Evolutionary conservation across 2,797 vertebrate genomes (phyloP), one percentile per base, ranked within the genome.

Genomic region (Acanthurus lineatus): DNA sequence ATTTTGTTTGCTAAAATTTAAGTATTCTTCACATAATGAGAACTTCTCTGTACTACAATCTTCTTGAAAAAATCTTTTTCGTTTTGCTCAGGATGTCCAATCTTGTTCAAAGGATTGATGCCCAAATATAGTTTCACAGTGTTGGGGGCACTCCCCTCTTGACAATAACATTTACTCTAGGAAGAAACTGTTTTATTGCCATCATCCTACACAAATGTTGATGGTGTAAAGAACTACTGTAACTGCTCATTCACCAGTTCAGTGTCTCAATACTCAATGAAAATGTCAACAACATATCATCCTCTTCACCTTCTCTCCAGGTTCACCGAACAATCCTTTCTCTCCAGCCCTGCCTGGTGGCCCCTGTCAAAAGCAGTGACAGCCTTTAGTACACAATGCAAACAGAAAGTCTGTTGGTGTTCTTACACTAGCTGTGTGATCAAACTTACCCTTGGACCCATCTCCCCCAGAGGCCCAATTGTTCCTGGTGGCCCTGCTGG

Each of bases 391-490:
- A 28, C 77, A 68, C 20, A 56, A 45, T 16, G 42, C 35, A 59
- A 64, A 78, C 40, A 15, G 53, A 72, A 73, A 83, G 49, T 75
- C 76, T 76, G 49, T 16, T 17, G 47, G 74, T 62, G 48, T 28
- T 80, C 49, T 68, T 7, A 44, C 54, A 42, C 28, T 56, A 58
- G 64, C 61, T 67, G 62, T 67, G 72, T 57, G 58, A 87, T 85
- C 53, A 84, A 79, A 88, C 94, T 87, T 92, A 99, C 98, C 96
- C 93, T 94, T 25, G 83, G 92, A 14, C 98, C 98, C 51, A 96
- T 97, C 86, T 97, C 96, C 87, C 98, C 98, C 69, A 96, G 92
- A 42, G 96, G 92, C 9, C 98, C 98, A 0, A 92, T 77, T 42
- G 91, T 94, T 59, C 98, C 98, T 77, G 93, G 87, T 69, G 96